These are phyloP conservation scores for Allolobophora icterica DNA, from an alignment of 2,888 invertebrate genomes.

Conservation along the genomic window DNA sequence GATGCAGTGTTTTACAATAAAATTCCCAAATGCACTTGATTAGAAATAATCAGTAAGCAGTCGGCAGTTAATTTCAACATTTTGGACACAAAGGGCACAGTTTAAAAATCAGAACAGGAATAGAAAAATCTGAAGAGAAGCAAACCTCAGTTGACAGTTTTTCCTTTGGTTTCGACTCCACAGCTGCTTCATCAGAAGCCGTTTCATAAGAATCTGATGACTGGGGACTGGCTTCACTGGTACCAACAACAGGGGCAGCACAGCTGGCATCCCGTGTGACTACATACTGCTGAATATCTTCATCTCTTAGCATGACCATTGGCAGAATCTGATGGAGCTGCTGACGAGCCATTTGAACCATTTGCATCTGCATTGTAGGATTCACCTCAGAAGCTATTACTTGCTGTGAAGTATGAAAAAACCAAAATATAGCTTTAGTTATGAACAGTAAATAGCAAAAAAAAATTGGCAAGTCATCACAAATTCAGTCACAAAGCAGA, in stretches of 20 bases:
- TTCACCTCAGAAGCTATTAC: constrained; percentile 54
- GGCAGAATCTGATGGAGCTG: constrained; percentile 55
- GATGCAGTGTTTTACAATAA: not conserved
- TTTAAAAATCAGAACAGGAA: not conserved
- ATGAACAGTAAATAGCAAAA: no score
- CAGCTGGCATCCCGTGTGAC: not conserved
- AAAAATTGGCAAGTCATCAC: not conserved
- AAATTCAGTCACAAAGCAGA: not conserved
- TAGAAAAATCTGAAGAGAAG: not conserved
- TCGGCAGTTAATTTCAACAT: not conserved
- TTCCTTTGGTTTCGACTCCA: not conserved
- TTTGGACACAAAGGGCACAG: not conserved
- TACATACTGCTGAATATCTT: constrained; percentile 48
- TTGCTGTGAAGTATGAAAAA: not conserved
- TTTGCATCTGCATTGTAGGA: constrained; percentile 65
- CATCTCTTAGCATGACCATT: constrained; percentile 51
- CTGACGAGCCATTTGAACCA: constrained; percentile 55
- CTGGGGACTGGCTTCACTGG: constrained; percentile 34
- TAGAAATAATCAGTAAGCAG: not conserved
- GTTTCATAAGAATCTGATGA: constrained; percentile 24
- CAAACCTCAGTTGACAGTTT: not conserved
- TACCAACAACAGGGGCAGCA: not conserved
- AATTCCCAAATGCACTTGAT: not conserved
- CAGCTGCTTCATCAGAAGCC: constrained; percentile 19
- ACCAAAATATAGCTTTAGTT: not conserved